Conservation (phyloP, 2,888 invertebrate species). For the Incurvaria masculella region DNA sequence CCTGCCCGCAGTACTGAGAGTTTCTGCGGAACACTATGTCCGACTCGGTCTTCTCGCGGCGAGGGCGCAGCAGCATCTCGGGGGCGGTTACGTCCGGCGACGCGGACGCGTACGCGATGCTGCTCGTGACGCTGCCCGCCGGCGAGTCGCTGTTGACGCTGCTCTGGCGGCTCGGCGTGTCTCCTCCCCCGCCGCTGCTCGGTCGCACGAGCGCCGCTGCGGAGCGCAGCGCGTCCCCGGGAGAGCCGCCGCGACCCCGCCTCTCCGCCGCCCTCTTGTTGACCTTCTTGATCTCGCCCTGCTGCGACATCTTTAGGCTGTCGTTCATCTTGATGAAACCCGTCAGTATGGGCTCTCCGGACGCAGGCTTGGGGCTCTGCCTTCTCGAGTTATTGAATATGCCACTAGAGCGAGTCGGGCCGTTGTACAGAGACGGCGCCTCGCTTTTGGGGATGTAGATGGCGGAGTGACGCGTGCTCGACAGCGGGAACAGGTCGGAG, state of each 20-base stretch:
- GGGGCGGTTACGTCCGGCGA: slow-evolving; percentile 35
- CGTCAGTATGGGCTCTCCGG: slow-evolving; percentile 67
- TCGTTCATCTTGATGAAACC: slow-evolving; percentile 64
- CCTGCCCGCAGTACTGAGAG: slow-evolving; percentile 50
- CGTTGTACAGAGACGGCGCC: slow-evolving; percentile 40
- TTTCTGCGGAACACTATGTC: slow-evolving; percentile 73
- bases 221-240: slow-evolving; percentile 43
- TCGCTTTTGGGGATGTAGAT: slow-evolving; percentile 59
- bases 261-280: slow-evolving; percentile 29
- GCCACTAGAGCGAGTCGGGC: slow-evolving; percentile 62
- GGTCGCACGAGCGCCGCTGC: slow-evolving; percentile 44
- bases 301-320: slow-evolving; percentile 45
- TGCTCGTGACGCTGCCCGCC: slow-evolving; percentile 25
- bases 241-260: slow-evolving; percentile 28
- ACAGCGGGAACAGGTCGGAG: slow-evolving; percentile 77
- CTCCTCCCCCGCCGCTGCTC: slow-evolving; percentile 32
- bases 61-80: slow-evolving; percentile 58
- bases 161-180: slow-evolving; percentile 38
- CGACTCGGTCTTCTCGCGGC: slow-evolving; percentile 87
- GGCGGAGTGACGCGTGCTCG: slow-evolving; percentile 73
- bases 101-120: slow-evolving; percentile 36
- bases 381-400: slow-evolving; percentile 66
- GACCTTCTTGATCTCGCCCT: slow-evolving; percentile 35
- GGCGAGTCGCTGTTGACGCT: slow-evolving; percentile 46
- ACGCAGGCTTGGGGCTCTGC: slow-evolving; percentile 42